A percentile compares a stretch with the other conserved stretches of the same genome.
phyloP scores from a whole-genome alignment of 2,113 vertebrate genomes.

The Chionomys nivalis region DNA sequence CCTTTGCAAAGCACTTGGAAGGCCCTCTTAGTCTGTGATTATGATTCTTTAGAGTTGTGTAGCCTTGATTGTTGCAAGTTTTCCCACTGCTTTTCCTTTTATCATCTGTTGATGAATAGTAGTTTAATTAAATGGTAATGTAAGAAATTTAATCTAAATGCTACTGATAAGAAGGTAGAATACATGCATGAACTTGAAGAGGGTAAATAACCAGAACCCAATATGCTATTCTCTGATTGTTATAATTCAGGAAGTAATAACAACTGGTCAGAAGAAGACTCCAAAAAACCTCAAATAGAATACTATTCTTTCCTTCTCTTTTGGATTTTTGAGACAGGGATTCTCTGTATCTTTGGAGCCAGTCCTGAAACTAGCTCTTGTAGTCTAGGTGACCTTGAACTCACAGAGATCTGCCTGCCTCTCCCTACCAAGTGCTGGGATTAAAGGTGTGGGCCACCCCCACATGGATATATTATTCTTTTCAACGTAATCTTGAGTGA shows the following conservation, averaged over 20 bases:
- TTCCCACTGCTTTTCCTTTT: not conserved
- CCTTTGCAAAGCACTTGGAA: not conserved
- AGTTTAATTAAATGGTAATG: not conserved
- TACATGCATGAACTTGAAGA: not conserved
- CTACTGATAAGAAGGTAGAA: not conserved
- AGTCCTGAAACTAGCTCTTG: no score
- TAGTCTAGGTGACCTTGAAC: no score
- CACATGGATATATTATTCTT: no score
- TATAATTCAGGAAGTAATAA: not conserved
- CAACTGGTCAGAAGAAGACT: not conserved
- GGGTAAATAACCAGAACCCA: not conserved
- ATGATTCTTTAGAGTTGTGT: not conserved
- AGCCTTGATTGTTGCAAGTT: not conserved
- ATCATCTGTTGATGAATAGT: not conserved
- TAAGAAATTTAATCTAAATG: not conserved
- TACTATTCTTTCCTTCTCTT: no score
- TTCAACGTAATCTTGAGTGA: no score
- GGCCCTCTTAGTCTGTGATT: not conserved
- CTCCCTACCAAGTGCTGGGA: no score
- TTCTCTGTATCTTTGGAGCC: no score
- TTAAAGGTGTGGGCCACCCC: no score
- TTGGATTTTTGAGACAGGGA: no score
- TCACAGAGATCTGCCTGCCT: no score
- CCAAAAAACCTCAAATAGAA: not conserved
- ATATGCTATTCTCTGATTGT: not conserved